A percentile compares a stretch with the other conserved stretches of the same genome.
Evolutionary conservation across 2,797 vertebrate genomes (phyloP).

Genomic region (Micromesistius poutassou): DNA sequence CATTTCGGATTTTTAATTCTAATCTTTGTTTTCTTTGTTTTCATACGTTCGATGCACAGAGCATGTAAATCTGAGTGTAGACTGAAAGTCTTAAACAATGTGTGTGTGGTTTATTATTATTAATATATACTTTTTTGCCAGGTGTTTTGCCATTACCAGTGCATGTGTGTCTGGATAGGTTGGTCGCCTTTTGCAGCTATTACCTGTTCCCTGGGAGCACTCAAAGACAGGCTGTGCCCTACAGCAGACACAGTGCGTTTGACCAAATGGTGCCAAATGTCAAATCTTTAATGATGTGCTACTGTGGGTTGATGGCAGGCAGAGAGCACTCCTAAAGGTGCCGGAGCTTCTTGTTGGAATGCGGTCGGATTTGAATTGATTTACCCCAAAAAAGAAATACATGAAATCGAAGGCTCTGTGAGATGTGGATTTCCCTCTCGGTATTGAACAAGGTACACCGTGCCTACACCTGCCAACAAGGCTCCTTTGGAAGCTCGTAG

Average conservation of each 20-base stretch:
- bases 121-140: neutral
- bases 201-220: slow-evolving; percentile 31
- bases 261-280: slow-evolving; percentile 66
- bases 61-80: slow-evolving; percentile 60
- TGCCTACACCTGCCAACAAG: neutral
- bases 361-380: slow-evolving; percentile 15
- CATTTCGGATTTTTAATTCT: slow-evolving; percentile 25
- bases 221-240: slow-evolving; percentile 36
- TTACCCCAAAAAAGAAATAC: slow-evolving; percentile 12
- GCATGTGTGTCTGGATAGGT: slow-evolving; percentile 28
- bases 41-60: slow-evolving; percentile 53
- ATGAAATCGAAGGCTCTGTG: neutral
- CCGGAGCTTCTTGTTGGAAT: slow-evolving; percentile 26
- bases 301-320: slow-evolving; percentile 12
- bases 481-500: neutral
- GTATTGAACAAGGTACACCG: slow-evolving; percentile 14
- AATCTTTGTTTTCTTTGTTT: slow-evolving; percentile 32
- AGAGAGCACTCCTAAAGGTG: slow-evolving; percentile 26
- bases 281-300: slow-evolving; percentile 34
- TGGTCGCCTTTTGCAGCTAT: slow-evolving; percentile 38
- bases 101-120: neutral
- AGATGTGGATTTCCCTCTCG: neutral
- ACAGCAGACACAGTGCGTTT: slow-evolving; percentile 27
- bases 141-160: slow-evolving; percentile 22
- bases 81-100: slow-evolving; percentile 54